These are phyloP conservation scores for Acromyrmex echinatior DNA, from an alignment of 1,140 invertebrate genomes.

Conservation along the genomic window DNA sequence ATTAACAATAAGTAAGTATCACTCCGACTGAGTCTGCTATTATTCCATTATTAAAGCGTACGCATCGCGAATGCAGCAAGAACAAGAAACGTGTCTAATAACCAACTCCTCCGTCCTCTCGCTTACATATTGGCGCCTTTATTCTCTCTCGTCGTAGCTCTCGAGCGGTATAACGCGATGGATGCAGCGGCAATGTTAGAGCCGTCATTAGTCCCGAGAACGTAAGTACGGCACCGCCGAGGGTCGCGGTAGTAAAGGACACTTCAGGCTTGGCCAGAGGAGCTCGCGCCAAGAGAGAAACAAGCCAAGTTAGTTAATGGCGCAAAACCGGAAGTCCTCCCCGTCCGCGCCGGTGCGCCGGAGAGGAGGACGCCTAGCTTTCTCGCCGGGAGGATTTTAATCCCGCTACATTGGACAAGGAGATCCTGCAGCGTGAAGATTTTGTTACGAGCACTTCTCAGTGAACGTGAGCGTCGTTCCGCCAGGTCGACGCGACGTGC, in stretches of 20 bases:
- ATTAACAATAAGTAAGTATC: neutral
- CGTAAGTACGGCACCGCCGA: conserved; percentile 31
- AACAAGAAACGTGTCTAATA: conserved; percentile 56
- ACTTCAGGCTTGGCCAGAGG: conserved; percentile 47
- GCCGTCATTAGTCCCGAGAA: conserved; percentile 61
- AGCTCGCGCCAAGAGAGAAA: conserved; percentile 24
- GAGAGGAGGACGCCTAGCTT: conserved; percentile 1
- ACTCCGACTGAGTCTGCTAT: neutral
- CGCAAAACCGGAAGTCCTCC: conserved; percentile 66
- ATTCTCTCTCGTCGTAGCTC: neutral
- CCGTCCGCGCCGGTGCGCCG: neutral
- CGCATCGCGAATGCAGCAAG: conserved; percentile 10
- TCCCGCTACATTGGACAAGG: conserved; percentile 40
- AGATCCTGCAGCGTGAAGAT: conserved; percentile 26
- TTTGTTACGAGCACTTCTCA: conserved; percentile 43
- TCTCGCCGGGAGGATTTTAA: conserved; percentile 61
- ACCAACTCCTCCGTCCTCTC: conserved; percentile 30
- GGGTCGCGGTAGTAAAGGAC: conserved; percentile 36
- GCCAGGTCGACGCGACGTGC: conserved; percentile 16
- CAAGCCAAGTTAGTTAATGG: conserved; percentile 62
- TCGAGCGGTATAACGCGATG: conserved; percentile 31
- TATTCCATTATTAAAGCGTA: conserved; percentile 33
- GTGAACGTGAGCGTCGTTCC: conserved; percentile 47
- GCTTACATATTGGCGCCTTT: conserved; percentile 18
- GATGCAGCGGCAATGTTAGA: conserved; percentile 45